Conservation (phyloP, 2,797 vertebrate species). For the Stomatorhinus walkeri region DNA sequence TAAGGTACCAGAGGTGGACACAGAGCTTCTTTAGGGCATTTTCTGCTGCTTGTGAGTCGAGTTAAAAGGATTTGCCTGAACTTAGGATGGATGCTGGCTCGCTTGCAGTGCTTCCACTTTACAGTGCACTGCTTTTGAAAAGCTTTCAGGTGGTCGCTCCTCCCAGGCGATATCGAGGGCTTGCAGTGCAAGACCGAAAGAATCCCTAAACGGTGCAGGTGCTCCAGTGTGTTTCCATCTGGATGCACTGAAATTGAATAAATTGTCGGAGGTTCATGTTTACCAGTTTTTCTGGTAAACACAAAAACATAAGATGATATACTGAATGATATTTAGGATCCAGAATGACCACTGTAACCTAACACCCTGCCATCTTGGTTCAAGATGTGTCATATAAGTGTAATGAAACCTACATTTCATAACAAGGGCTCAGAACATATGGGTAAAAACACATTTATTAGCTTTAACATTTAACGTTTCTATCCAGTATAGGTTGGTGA, state of each 20-base stretch:
- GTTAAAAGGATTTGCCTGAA: background rate
- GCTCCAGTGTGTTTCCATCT: background rate
- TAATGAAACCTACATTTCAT: background rate
- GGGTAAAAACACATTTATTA: background rate
- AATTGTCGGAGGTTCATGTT: background rate
- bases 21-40: background rate
- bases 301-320: background rate
- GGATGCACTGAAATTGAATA: background rate
- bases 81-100: background rate
- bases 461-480: background rate
- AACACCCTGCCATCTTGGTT: background rate
- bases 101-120: background rate
- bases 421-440: background rate
- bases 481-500: background rate
- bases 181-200: background rate
- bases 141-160: background rate
- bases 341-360: background rate
- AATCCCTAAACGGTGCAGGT: background rate
- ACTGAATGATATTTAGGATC: background rate
- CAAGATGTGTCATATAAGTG: background rate
- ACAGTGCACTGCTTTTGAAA: background rate
- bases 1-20: background rate
- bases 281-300: background rate
- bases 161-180: background rate
- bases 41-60: background rate